A percentile compares a stretch with the other conserved stretches of the same genome.
phyloP scores from a whole-genome alignment of 1,140 invertebrate genomes.

The Atta colombica region DNA sequence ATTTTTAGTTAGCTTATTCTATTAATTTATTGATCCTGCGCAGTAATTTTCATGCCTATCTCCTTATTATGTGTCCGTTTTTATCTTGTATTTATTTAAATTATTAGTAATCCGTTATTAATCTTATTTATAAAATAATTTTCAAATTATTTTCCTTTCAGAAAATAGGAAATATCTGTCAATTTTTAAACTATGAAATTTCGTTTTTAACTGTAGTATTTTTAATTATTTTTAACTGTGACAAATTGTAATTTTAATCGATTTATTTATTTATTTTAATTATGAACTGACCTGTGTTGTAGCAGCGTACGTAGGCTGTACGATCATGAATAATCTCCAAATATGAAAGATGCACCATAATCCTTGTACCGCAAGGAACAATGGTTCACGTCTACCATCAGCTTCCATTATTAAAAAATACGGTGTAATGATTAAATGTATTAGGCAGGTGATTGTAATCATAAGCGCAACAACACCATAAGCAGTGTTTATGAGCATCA shows the following conservation, averaged over 20 bases:
- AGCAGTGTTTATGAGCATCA: slow-evolving; percentile 81
- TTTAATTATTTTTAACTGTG: not conserved
- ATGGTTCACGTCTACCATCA: slow-evolving; percentile 81
- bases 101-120: too few species aligned
- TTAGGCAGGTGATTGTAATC: slow-evolving; percentile 89
- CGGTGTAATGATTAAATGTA: slow-evolving; percentile 91
- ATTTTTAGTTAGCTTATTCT: too few species aligned
- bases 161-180: not conserved
- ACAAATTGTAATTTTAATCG: too few species aligned
- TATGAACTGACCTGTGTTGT: slow-evolving; percentile 85
- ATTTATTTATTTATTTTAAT: not conserved
- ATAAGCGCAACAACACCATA: slow-evolving; percentile 89
- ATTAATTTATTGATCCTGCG: too few species aligned
- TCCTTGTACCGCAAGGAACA: slow-evolving; percentile 87
- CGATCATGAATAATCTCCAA: slow-evolving; percentile 88
- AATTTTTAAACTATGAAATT: not conserved
- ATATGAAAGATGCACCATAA: slow-evolving; percentile 90
- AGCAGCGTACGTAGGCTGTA: slow-evolving; percentile 89
- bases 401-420: slow-evolving; percentile 91
- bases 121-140: too few species aligned
- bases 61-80: too few species aligned
- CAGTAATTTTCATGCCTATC: too few species aligned
- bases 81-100: too few species aligned
- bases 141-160: too few species aligned
- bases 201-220: not conserved